Evolutionary conservation across 2,888 invertebrate species (phyloP).

Genomic region (Unio pictorum): DNA sequence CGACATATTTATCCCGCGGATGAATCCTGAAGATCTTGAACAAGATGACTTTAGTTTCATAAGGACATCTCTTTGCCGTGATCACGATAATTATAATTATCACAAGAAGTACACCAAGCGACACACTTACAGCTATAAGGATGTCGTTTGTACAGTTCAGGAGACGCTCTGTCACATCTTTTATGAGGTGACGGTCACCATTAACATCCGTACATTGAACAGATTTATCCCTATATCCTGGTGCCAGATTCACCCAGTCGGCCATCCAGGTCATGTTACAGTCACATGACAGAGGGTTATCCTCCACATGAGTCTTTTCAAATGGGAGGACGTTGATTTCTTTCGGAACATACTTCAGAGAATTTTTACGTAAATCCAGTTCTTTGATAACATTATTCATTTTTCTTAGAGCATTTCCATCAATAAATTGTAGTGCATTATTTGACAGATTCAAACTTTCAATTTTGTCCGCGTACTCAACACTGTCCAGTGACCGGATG

Average conservation of each 20-base stretch:
- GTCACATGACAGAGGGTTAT: constrained; percentile 23
- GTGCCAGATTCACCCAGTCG: constrained; percentile 33
- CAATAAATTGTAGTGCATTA: constrained; percentile 20
- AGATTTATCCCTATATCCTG: constrained; percentile 15
- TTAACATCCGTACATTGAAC: constrained; percentile 24
- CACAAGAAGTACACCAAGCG: constrained; percentile 22
- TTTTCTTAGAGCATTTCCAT: constrained; percentile 13
- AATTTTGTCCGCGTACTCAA: constrained; percentile 18
- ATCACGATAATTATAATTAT: constrained; percentile 25
- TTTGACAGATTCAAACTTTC: constrained; percentile 12
- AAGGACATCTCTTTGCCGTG: constrained; percentile 42
- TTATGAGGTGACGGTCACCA: constrained; percentile 17
- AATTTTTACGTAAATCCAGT: constrained; percentile 19
- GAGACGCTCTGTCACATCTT: constrained; percentile 21
- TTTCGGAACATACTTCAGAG: constrained; percentile 13
- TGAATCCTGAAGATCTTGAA: constrained; percentile 37
- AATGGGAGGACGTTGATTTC: background rate
- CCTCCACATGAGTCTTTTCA: constrained; percentile 11
- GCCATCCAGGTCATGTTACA: constrained; percentile 37
- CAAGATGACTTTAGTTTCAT: constrained; percentile 40
- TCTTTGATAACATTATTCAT: constrained; percentile 13
- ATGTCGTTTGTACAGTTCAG: constrained; percentile 31
- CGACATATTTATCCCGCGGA: constrained; percentile 35
- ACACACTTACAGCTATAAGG: constrained; percentile 25
- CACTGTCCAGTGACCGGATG: constrained; percentile 5